These are phyloP conservation scores for Zeugodacus cucurbitae DNA, from an alignment of 1,140 invertebrate genomes.

Conservation along the genomic window DNA sequence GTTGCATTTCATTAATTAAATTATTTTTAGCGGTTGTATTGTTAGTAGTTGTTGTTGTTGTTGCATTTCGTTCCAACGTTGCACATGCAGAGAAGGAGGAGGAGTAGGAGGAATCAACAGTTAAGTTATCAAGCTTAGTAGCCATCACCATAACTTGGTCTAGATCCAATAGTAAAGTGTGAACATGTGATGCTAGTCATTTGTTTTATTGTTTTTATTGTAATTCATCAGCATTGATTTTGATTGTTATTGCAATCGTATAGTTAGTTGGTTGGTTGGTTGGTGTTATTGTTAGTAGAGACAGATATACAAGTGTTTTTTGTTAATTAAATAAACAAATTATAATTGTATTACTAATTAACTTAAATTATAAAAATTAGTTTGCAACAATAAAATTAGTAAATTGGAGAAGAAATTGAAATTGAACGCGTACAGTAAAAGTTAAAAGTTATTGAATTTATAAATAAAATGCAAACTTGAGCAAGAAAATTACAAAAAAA, in stretches of 20 bases:
- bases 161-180: slow-evolving; percentile 73
- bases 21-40: slow-evolving; percentile 48
- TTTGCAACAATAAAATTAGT: not conserved
- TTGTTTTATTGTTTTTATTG: not conserved
- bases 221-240: slow-evolving; percentile 61
- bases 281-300: not conserved
- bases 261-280: slow-evolving; percentile 9
- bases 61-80: slow-evolving; percentile 19
- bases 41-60: slow-evolving; percentile 26
- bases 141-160: slow-evolving; percentile 68
- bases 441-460: not conserved
- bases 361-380: not conserved
- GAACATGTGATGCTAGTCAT: slow-evolving; percentile 71
- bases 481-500: not conserved
- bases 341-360: not conserved
- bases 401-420: not conserved
- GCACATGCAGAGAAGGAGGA: slow-evolving; percentile 47
- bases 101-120: slow-evolving; percentile 64
- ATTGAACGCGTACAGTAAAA: not conserved
- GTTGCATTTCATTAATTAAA: slow-evolving; percentile 35
- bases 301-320: slow-evolving; percentile 3
- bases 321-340: not conserved
- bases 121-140: slow-evolving; percentile 66
- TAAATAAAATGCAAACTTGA: too few species aligned
- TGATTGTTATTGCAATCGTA: not conserved